These are phyloP conservation scores for Cydia splendana DNA, from an alignment of 1,140 invertebrate species.

Conservation along the genomic window DNA sequence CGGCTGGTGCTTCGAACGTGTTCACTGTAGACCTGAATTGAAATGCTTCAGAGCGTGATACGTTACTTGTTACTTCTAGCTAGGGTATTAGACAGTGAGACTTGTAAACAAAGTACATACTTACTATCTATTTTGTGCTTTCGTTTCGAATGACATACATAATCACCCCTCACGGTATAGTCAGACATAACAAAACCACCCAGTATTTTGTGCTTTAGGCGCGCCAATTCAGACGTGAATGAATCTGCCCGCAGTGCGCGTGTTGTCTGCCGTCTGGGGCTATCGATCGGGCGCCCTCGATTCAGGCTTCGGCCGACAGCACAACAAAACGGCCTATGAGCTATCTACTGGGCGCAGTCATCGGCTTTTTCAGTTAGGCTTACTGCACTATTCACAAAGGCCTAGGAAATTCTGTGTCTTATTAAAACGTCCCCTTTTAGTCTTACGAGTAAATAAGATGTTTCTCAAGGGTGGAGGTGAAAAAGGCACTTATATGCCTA, in stretches of 20 bases:
- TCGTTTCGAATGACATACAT: no score
- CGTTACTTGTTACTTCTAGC: no score
- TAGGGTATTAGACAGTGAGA: no score
- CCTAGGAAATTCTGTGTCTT: not conserved
- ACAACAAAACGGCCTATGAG: slow-evolving; percentile 38
- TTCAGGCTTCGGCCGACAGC: slow-evolving; percentile 57
- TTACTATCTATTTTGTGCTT: no score
- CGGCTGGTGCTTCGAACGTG: no score
- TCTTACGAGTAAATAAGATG: slow-evolving; percentile 36
- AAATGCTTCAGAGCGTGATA: no score
- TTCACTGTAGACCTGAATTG: no score
- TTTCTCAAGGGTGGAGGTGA: not conserved
- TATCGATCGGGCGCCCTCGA: slow-evolving; percentile 75
- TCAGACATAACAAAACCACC: not conserved
- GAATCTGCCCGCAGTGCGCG: slow-evolving; percentile 42
- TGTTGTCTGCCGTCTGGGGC: slow-evolving; percentile 64
- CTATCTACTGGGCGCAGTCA: not conserved
- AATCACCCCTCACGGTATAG: no score
- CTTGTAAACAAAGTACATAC: no score
- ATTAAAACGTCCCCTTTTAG: not conserved
- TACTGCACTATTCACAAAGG: not conserved
- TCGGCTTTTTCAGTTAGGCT: not conserved
- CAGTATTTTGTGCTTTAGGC: not conserved
- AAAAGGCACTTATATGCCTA: not conserved
- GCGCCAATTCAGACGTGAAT: slow-evolving; percentile 23